Evolutionary conservation across 2,113 vertebrate genomes (phyloP).

Genomic region (Platichthys stellatus): DNA sequence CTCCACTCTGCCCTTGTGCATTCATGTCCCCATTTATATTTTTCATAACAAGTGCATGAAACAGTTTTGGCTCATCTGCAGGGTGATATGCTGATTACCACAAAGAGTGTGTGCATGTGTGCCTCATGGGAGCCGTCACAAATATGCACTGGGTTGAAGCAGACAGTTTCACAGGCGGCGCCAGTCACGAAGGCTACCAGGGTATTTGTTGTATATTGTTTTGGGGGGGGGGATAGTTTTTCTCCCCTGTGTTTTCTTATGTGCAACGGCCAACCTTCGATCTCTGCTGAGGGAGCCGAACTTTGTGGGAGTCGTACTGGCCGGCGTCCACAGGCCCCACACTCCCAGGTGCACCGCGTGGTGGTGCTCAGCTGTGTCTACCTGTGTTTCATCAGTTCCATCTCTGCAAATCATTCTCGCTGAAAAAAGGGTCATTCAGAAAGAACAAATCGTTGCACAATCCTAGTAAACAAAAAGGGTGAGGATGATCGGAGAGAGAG

Average conservation of each 20-base stretch:
- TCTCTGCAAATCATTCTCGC: slow-evolving; percentile 35
- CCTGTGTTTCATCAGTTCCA: slow-evolving; percentile 36
- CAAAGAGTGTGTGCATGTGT: slow-evolving; percentile 26
- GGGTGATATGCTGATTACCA: slow-evolving; percentile 36
- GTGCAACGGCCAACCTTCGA: neutral
- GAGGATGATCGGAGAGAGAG: slow-evolving; percentile 15
- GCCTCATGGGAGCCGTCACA: slow-evolving; percentile 57
- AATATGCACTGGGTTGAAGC: slow-evolving; percentile 43
- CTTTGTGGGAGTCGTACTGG: slow-evolving; percentile 42
- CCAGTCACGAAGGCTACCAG: neutral
- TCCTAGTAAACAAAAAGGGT: slow-evolving; percentile 36
- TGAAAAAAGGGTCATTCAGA: slow-evolving; percentile 45
- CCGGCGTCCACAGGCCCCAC: slow-evolving; percentile 38
- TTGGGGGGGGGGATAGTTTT: neutral
- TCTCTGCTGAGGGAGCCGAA: slow-evolving; percentile 27
- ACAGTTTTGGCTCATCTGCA: slow-evolving; percentile 20
- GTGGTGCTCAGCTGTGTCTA: slow-evolving; percentile 54
- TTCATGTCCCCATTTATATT: slow-evolving; percentile 40
- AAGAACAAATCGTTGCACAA: slow-evolving; percentile 48
- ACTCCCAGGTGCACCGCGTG: slow-evolving; percentile 45
- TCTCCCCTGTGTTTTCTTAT: slow-evolving; percentile 8
- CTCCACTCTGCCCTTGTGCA: slow-evolving; percentile 40
- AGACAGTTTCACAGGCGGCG: slow-evolving; percentile 8
- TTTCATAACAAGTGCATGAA: slow-evolving; percentile 22
- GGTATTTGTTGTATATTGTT: slow-evolving; percentile 10